Percentiles rank a stretch among this genome's conserved stretches.
Conservation (phyloP, 2,888 invertebrate species). For the Euphydryas editha region DNA sequence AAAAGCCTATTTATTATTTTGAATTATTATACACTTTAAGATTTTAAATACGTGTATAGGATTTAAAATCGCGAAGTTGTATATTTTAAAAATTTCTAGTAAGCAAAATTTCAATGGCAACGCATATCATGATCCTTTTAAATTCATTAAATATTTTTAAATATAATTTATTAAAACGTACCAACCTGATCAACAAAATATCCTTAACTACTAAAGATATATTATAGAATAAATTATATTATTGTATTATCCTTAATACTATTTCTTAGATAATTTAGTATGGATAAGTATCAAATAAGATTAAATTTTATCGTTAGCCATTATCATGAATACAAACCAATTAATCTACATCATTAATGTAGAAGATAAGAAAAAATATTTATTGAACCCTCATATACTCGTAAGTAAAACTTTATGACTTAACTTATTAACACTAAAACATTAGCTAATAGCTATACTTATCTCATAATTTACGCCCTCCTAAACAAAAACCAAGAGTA, state of each 20-base stretch:
- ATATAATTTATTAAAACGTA: background rate
- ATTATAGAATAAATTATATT: conserved; percentile 46
- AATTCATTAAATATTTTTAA: background rate
- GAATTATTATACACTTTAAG: no score
- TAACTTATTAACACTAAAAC: no score
- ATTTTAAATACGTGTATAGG: no score
- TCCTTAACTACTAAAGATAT: conserved; percentile 46
- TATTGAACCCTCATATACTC: background rate
- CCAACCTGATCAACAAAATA: conserved; percentile 46
- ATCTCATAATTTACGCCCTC: no score
- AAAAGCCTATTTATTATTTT: no score
- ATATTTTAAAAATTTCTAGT: no score
- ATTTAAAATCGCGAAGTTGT: no score
- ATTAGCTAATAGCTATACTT: no score
- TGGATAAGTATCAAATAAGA: conserved; percentile 16
- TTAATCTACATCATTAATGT: conserved; percentile 9
- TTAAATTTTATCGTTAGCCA: conserved; percentile 10
- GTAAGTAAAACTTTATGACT: no score
- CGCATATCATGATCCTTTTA: no score
- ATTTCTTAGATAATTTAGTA: conserved; percentile 1
- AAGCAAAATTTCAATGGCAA: no score
- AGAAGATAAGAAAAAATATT: background rate
- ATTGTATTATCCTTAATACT: conserved; percentile 21
- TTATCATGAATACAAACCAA: conserved; percentile 1
- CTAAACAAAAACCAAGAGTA: no score